phyloP scores from a whole-genome alignment of 2,113 vertebrate species.

The Leptobrachium ailaonicum region DNA sequence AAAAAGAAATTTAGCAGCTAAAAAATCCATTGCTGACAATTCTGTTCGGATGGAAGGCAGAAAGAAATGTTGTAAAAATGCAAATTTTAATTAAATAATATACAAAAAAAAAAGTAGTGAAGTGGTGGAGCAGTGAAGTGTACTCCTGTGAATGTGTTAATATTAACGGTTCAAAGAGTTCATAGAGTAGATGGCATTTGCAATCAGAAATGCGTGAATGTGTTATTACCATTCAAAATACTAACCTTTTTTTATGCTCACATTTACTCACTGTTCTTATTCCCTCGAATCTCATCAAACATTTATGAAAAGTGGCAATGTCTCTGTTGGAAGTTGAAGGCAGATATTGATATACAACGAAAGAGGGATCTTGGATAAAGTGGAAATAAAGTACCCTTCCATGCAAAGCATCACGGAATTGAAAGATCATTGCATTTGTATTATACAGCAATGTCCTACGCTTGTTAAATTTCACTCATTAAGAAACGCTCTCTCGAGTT shows the following conservation, averaged over 20 bases:
- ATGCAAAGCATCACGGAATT: conserved; percentile 28
- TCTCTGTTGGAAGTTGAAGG: conserved; percentile 33
- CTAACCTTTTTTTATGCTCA: conserved; percentile 37
- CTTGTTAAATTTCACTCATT: conserved; percentile 45
- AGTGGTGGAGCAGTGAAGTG: conserved; percentile 8
- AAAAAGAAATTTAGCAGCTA: conserved; percentile 30
- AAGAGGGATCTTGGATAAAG: conserved; percentile 30
- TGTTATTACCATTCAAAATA: conserved; percentile 43
- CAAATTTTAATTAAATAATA: conserved; percentile 45
- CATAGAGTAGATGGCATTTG: conserved; percentile 41
- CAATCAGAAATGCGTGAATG: conserved; percentile 34
- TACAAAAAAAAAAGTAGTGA: conserved; percentile 15
- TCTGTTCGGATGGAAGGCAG: not conserved
- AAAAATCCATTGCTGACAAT: conserved; percentile 32
- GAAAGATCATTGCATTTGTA: conserved; percentile 36
- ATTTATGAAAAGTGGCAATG: conserved; percentile 45
- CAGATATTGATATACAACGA: conserved; percentile 42
- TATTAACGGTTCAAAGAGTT: conserved; percentile 34
- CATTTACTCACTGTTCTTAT: conserved; percentile 38
- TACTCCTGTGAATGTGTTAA: conserved; percentile 35
- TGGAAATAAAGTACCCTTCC: conserved; percentile 26
- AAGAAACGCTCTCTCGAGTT: conserved; percentile 21
- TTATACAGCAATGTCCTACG: conserved; percentile 24
- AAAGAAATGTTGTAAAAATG: conserved; percentile 29
- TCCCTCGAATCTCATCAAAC: conserved; percentile 37